Evolutionary conservation across 1,140 invertebrate genomes (phyloP).

Genomic region (Lutraria rhynchaena): DNA sequence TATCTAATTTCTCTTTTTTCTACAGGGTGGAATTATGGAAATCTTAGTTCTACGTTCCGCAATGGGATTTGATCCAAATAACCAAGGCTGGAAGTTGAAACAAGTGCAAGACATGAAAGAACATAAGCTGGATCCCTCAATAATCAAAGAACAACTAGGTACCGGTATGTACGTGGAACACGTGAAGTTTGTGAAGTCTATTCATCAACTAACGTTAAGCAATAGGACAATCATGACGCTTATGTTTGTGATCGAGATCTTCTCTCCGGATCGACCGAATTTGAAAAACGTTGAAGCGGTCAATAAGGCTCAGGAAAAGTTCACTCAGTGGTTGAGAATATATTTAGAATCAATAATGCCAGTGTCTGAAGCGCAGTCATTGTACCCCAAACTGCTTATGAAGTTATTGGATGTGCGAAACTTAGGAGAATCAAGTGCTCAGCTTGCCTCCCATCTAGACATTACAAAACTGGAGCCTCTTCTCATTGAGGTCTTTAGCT

Average conservation of each 20-base stretch:
- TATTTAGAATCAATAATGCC: constrained; percentile 93
- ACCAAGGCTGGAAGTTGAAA: constrained; percentile 87
- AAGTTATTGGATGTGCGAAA: constrained; percentile 89
- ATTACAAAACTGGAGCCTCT: constrained; percentile 75
- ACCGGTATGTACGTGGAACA: constrained; percentile 73
- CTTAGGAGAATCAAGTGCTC: constrained; percentile 73
- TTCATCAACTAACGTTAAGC: constrained; percentile 83
- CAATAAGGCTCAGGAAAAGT: constrained; percentile 94
- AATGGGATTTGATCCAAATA: constrained; percentile 93
- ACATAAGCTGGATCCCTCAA: constrained; percentile 88
- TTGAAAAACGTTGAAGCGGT: constrained; percentile 93
- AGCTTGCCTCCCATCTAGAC: constrained; percentile 73
- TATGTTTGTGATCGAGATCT: constrained; percentile 93
- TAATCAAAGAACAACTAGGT: constrained; percentile 86
- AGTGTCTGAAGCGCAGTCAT: constrained; percentile 88
- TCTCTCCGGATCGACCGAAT: constrained; percentile 90
- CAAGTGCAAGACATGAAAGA: constrained; percentile 54
- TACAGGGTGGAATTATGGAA: constrained; percentile 90
- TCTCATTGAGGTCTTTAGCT: constrained; percentile 75
- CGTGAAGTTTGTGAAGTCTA: constrained; percentile 72
- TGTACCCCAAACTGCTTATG: constrained; percentile 93
- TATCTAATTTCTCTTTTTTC: too few relatives aligned
- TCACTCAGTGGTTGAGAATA: constrained; percentile 92
- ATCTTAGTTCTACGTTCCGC: constrained; percentile 95
- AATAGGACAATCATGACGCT: constrained; percentile 95